Evolutionary conservation across 2,888 invertebrate species (phyloP).

Genomic region (Patella caerulea): DNA sequence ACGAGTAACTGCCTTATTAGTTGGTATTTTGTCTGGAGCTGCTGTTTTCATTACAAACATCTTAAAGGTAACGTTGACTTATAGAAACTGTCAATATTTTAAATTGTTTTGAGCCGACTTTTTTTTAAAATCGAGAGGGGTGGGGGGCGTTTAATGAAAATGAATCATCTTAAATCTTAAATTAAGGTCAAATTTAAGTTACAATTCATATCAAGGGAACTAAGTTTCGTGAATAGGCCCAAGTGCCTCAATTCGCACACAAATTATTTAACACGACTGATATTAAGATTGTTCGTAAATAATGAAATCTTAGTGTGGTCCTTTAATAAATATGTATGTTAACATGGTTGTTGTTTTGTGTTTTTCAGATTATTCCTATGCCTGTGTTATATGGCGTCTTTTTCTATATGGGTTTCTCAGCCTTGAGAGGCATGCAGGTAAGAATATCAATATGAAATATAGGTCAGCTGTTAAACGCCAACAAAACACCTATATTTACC

Average conservation of each 20-base stretch:
- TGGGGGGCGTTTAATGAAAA: no score
- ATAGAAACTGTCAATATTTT: background rate
- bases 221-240: no score
- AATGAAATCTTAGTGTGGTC: background rate
- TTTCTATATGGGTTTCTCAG: constrained; percentile 97
- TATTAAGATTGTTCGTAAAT: background rate
- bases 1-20: constrained; percentile 91
- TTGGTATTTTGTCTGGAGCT: constrained; percentile 92
- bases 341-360: background rate
- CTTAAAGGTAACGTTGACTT: constrained; percentile 73
- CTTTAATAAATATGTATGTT: background rate
- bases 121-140: no score
- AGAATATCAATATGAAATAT: background rate
- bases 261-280: background rate
- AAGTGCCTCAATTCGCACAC: no score
- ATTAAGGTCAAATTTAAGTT: no score
- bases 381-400: constrained; percentile 84
- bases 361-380: constrained; percentile 42
- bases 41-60: constrained; percentile 93
- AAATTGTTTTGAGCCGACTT: no score
- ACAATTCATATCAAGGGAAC: no score
- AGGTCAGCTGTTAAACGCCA: no score
- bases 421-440: constrained; percentile 86
- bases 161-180: no score
- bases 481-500: no score